Evolutionary conservation across 2,113 vertebrate genomes (phyloP).

Genomic region (Leptosomus discolor): DNA sequence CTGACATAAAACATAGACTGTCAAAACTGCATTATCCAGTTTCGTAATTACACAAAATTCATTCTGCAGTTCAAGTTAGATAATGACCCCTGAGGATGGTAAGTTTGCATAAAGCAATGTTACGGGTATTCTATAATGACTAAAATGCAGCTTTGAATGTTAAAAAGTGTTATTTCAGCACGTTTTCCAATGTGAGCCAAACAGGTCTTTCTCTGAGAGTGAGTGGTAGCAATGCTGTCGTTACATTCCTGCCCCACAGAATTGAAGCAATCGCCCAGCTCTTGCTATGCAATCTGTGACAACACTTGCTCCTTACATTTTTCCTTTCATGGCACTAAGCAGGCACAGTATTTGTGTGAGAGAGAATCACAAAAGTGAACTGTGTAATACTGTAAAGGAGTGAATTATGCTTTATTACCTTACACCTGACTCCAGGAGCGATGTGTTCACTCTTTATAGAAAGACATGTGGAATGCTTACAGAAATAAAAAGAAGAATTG

Average conservation of each 20-base stretch:
- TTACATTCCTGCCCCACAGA: neutral
- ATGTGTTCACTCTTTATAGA: neutral
- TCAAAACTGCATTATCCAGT: neutral
- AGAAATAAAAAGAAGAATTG: neutral
- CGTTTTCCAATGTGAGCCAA: neutral
- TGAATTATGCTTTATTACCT: neutral
- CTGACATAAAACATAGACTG: neutral
- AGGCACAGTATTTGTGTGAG: accelerated
- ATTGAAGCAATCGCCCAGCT: neutral
- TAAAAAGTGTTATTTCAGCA: neutral
- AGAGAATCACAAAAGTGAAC: neutral
- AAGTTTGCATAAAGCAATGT: neutral
- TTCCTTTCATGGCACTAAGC: neutral
- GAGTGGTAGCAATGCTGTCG: neutral
- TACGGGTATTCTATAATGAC: neutral
- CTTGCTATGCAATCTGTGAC: neutral
- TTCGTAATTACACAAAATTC: neutral
- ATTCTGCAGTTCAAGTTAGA: neutral
- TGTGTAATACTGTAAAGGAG: neutral
- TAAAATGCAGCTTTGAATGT: neutral
- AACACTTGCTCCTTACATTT: neutral
- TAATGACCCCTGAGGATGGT: neutral
- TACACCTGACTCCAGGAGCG: neutral
- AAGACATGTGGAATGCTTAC: neutral
- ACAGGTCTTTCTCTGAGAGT: neutral